Conservation (phyloP, 2,797 vertebrate genomes). For the Rhynchotus rufescens region DNA sequence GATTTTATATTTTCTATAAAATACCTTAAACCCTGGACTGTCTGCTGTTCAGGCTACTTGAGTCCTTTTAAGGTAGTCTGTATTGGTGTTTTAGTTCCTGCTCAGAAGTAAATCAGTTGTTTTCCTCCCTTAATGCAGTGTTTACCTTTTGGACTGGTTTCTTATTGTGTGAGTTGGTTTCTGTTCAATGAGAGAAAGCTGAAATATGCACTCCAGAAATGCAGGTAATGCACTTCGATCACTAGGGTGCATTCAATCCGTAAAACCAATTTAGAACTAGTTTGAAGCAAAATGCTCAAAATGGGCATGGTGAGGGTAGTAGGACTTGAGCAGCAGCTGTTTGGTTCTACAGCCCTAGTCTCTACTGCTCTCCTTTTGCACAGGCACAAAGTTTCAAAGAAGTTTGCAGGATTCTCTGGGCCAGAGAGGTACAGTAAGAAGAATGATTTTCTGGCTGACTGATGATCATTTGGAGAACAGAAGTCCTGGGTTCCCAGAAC, state of each 20-base stretch:
- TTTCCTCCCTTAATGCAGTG: neutral
- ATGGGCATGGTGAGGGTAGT: neutral
- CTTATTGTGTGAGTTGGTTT: neutral
- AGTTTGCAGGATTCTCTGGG: neutral
- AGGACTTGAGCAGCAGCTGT: neutral
- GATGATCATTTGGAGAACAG: neutral
- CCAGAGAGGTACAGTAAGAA: neutral
- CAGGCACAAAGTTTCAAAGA: neutral
- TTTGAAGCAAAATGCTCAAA: neutral
- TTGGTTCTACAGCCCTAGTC: neutral
- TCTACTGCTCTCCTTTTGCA: neutral
- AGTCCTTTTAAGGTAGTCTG: neutral
- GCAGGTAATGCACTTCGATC: neutral
- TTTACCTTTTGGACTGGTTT: neutral
- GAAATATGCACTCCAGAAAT: neutral
- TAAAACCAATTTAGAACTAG: neutral
- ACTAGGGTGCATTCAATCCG: neutral
- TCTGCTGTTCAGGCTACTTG: neutral
- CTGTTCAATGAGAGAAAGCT: neutral
- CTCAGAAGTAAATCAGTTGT: neutral
- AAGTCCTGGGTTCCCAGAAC: constrained; percentile 29
- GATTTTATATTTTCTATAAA: neutral
- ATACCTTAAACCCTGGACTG: neutral
- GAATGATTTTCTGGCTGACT: constrained; percentile 32
- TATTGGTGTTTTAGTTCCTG: neutral